Base-by-base conservation (phyloP, 2,888 invertebrate species). In the Ommatoiulus sabulosus region DNA sequence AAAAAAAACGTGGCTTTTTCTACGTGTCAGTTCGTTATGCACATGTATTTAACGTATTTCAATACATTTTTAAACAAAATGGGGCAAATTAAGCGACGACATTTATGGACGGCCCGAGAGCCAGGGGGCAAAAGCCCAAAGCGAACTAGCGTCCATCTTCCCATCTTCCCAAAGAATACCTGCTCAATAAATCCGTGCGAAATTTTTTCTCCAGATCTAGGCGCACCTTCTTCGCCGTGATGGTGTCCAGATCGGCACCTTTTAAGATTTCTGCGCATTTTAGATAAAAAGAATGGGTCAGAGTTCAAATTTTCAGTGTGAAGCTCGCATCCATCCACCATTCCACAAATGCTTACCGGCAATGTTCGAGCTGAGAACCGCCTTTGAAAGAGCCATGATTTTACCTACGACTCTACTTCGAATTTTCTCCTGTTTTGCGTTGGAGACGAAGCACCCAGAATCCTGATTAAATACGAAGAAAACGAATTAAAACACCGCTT, bases 141-240 rank as follows among this genome's bases (percentile, higher is more conserved):
- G 46, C 43, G 35, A 35, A 4, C 12, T 85, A 20, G 46, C 85
- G 44, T 44, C 85, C 85, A 44, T 85, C 20, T 85, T 85, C 85
- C 12, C 44, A 44, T 5, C 15, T n/a, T n/a, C n/a, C n/a, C n/a
- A n/a, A n/a, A n/a, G 15, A 15, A 43, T 85, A 94, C 94, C 94
- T 94, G 90, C 94, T 94, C 8, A 95, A 93, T 86, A 98, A 94
- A 91, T 97, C 96, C 87, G 95, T 94, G 63, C 95, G 95, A 10
- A 97, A 94, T 91, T 96, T 96, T 91, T 96, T 95, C 92, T 98
- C 97, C 90, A 98, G 93, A 91, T 96, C 95, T 92, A 96, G 95
- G 86, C 98, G 95, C 20, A 98, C 97, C 92, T 97, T 97, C 92
- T 98, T 98, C 8, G 97, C 96, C 4, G 98, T 97, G 90, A 96